Base-by-base conservation (phyloP, 2,888 invertebrate genomes). In the Pseudeuparius sepicola region DNA sequence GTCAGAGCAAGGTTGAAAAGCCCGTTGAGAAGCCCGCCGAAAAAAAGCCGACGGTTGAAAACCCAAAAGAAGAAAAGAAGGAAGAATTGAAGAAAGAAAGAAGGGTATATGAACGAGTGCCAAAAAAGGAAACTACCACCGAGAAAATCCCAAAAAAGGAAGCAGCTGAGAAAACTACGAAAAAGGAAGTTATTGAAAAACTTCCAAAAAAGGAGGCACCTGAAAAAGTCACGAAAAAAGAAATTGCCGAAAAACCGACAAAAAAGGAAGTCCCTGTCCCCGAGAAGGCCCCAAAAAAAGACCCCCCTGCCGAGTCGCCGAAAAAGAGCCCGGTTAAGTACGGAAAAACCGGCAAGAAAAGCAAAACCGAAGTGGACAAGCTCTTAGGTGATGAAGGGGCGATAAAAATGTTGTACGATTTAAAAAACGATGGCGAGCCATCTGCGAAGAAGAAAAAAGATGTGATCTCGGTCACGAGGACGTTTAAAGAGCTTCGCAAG, bases 321-420 rank as follows among this genome's bases (percentile, higher is more conserved):
- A 20, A 12, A 13, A 18, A 40, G 17, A 34, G 20, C 11, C 32
- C 37, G n/a, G 16, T 29, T 3, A 42, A 42, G 24, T 26, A n/a
- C n/a, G n/a, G n/a, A n/a, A n/a, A n/a, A n/a, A n/a, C n/a, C n/a
- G n/a, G 40, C n/a, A 49, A 48, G 30, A 53, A 51, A 26, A 29
- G 36, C 17, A 38, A 36, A 31, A 69, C 75, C 12, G 88, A 88
- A 64, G 70, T 88, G 33, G 85, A 86, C 51, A 75, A 68, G 39
- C 59, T 88, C 31, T 63, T 88, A 40, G 82, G 81, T 63, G 88
- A 88, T 56, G 88, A 88, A 55, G 87, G 88, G 2, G 86, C 87
- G 3, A 79, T 84, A 2, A 87, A 87, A 59, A 80, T 88, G 75
- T 66, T 88, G 24, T 84, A 83, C 52, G 79, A 84, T 13, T 71